These are phyloP conservation scores for Phaethornis superciliosus DNA, from an alignment of 2,113 vertebrate species.

Conservation along the genomic window DNA sequence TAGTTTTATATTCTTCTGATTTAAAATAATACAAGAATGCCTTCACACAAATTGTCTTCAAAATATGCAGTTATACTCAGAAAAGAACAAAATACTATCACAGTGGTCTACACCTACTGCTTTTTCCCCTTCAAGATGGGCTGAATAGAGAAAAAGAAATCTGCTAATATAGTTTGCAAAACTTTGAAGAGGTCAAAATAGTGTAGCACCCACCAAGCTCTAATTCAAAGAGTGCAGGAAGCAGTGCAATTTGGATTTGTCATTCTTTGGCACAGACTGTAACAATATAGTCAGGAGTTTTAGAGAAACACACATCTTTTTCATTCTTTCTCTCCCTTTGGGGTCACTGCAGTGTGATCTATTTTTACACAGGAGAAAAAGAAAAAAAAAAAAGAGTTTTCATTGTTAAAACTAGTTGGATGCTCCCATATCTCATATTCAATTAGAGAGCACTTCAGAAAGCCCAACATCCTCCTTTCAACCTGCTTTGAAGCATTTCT, in stretches of 20 bases:
- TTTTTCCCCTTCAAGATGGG: background rate
- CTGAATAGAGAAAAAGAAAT: conserved; percentile 9
- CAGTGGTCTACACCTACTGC: background rate
- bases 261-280: conserved; percentile 45
- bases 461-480: conserved; percentile 15
- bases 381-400: conserved; percentile 38
- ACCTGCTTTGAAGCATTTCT: conserved; percentile 28
- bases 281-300: conserved; percentile 34
- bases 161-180: conserved; percentile 34
- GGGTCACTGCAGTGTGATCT: conserved; percentile 40
- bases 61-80: background rate
- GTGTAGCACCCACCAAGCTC: background rate
- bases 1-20: background rate
- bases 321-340: conserved; percentile 33
- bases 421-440: conserved; percentile 37
- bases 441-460: conserved; percentile 55
- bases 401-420: conserved; percentile 63
- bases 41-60: background rate
- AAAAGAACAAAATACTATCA: background rate
- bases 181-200: conserved; percentile 20
- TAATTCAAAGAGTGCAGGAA: conserved; percentile 49
- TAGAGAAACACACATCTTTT: background rate
- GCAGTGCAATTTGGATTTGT: conserved; percentile 11
- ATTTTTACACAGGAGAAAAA: conserved; percentile 39
- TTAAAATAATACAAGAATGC: background rate